Conservation (phyloP, 2,797 vertebrate species). For the Myiothlypis coronata region DNA sequence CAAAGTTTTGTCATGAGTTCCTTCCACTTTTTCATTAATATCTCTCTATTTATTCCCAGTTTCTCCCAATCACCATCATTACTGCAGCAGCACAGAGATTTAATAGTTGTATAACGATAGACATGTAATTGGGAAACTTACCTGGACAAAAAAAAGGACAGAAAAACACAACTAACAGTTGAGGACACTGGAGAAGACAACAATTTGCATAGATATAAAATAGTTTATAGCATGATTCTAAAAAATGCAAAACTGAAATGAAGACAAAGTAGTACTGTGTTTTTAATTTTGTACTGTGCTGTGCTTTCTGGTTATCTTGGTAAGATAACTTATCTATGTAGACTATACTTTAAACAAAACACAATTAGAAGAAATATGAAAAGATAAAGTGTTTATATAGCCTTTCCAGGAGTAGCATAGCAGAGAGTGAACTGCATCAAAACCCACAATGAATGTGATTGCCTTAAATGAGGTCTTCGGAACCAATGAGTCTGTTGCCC, state of each 20-base stretch:
- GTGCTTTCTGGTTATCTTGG: background rate
- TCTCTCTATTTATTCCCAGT: background rate
- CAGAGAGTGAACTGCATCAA: background rate
- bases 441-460: background rate
- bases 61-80: background rate
- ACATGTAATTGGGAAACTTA: background rate
- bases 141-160: background rate
- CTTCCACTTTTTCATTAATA: background rate
- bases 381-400: background rate
- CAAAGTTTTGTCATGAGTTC: background rate
- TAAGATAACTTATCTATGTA: background rate
- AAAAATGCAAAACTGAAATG: background rate
- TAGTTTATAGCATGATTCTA: background rate
- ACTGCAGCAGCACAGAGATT: background rate
- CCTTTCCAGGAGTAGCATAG: background rate
- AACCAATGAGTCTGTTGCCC: background rate
- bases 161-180: background rate
- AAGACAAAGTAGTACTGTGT: background rate
- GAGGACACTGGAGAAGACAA: background rate
- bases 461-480: background rate
- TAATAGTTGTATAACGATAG: background rate
- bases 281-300: background rate
- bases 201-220: background rate
- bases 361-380: background rate
- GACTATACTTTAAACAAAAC: background rate